phyloP scores from a whole-genome alignment of 2,797 vertebrate species.

The Sphenopsis melanotis region DNA sequence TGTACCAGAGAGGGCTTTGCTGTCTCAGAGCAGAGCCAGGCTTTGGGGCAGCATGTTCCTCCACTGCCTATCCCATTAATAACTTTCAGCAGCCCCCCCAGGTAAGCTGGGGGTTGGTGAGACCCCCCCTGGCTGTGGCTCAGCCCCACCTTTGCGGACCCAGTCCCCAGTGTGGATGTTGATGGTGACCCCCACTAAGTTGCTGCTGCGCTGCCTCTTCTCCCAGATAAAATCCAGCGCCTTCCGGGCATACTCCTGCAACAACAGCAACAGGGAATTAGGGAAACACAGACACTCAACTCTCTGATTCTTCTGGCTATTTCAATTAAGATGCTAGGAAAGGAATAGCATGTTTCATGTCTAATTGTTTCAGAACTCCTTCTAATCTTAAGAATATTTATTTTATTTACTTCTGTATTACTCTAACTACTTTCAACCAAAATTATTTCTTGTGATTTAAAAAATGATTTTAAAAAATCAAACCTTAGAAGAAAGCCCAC shows the following conservation, averaged over 20 bases:
- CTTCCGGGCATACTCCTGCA: slow-evolving; percentile 90
- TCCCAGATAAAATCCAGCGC: slow-evolving; percentile 99
- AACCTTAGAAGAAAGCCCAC: background rate
- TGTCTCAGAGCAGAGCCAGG: background rate
- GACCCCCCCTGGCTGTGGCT: rapidly evolving
- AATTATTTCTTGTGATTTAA: background rate
- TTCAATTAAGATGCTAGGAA: background rate
- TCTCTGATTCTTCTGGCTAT: background rate
- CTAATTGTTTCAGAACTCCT: background rate
- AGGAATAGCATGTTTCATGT: background rate
- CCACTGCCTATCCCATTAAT: background rate
- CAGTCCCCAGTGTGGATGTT: slow-evolving; percentile 99
- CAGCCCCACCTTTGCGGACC: slow-evolving; percentile 91
- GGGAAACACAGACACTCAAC: background rate
- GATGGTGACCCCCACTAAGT: slow-evolving; percentile 96
- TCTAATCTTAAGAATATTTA: background rate
- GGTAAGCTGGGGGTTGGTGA: background rate
- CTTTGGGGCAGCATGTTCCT: background rate
- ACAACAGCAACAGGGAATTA: background rate
- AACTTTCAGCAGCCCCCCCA: background rate
- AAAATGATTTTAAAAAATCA: background rate
- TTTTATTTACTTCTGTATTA: background rate
- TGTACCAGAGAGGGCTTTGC: background rate
- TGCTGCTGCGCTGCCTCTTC: slow-evolving; percentile 97
- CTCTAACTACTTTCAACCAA: background rate